Evolutionary conservation across 2,888 invertebrate genomes (phyloP), one percentile per base, ranked within the genome.

Genomic region (Crioceris asparagi): DNA sequence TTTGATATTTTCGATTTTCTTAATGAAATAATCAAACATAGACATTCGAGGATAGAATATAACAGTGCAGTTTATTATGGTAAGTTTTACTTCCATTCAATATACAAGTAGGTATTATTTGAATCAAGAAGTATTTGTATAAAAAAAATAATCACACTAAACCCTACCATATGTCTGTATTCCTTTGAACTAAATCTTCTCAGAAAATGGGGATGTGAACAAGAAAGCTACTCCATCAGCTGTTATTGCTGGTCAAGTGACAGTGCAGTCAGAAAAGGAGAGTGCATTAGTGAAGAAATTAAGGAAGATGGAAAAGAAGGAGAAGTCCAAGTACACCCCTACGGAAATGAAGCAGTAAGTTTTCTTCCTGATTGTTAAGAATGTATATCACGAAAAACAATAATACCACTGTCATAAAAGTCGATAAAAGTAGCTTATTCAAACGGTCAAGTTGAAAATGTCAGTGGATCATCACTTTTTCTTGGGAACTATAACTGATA

Each of bases 301-400:
- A 12, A 72, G 88, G 4, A 87, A 86, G 60, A 85, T 88, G 59
- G 90, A 87, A 59, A 90, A 88, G 61, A 85, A 81, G 1, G 74
- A 65, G 33, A 71, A 69, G 51, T 37, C 37, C 7, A 52, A 52
- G 32, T 45, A 44, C 36, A 38, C 47, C 7, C 14, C 42, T 3
- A 32, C 42, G 18, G 53, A 52, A 44, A 38, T 49, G 17, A 44
- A 44, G 37, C 50, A 50, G 52, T 52, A 45, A 32, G 47, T 43
- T 32, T 10, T 32, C 10, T 21, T 35, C 14, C 18, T 25, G 27
- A 6, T 30, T 10, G 18, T 38, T 7, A 29, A 17, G 21, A 21
- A 21, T 21, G 7, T 21, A 21, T 21, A 21, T 21, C 10, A 21
- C 10, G 21, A 29, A 7, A 12, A 26, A 23, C 18, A 15, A 21